Percentiles rank a stretch among this genome's conserved stretches.
Conservation (phyloP, 2,888 invertebrate genomes). For the Stenotaenia linearis region DNA sequence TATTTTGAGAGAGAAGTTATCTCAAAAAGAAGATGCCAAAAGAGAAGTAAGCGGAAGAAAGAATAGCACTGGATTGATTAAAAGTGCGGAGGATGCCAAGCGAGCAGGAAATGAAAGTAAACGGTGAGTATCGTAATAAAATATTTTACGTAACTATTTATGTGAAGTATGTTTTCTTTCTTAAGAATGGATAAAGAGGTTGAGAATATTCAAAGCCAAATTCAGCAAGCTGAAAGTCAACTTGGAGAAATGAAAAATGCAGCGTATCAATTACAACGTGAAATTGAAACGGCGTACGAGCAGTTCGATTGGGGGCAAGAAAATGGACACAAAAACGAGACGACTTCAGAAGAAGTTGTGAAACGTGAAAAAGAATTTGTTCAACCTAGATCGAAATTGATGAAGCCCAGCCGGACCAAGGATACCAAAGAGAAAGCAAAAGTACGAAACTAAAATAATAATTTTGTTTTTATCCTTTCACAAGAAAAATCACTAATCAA, state of each 20-base stretch:
- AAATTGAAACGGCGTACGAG: conserved; percentile 26
- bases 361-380: not conserved
- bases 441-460: conserved; percentile 30
- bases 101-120: not conserved
- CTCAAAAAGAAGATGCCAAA: conserved; percentile 36
- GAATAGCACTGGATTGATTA: not conserved
- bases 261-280: not conserved
- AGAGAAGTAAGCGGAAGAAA: not conserved
- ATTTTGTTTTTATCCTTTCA: too few relatives aligned
- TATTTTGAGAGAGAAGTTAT: conserved; percentile 38
- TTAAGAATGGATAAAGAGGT: conserved; percentile 21
- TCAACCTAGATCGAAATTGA: not conserved
- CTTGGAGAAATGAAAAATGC: not conserved
- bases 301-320: not conserved
- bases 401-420: conserved; percentile 32
- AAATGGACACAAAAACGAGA: not conserved
- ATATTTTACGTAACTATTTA: not conserved
- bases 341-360: not conserved
- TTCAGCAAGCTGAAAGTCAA: conserved; percentile 8
- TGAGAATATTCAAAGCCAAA: not conserved
- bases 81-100: conserved; percentile 30
- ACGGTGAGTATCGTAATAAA: not conserved
- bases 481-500: too few relatives aligned
- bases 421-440: conserved; percentile 33
- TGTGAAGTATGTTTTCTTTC: not conserved